Percentiles rank a stretch among this genome's conserved stretches.
Conservation (phyloP, 2,888 invertebrate genomes). For the Drosophila paucipuncta region DNA sequence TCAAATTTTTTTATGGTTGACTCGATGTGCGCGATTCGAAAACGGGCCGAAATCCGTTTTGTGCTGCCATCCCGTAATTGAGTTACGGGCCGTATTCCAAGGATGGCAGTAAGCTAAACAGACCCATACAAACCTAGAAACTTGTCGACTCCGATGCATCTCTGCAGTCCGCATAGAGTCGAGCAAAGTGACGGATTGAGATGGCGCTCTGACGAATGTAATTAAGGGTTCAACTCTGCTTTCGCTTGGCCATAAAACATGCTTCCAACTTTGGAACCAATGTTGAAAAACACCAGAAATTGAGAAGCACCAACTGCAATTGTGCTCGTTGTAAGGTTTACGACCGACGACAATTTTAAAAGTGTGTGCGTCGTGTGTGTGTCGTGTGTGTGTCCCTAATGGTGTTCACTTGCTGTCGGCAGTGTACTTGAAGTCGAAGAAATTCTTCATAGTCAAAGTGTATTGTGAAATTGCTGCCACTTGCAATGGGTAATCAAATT, state of each 20-base stretch:
- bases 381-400: conserved; percentile 21
- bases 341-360: conserved; percentile 28
- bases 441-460: conserved; percentile 18
- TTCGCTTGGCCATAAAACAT: conserved; percentile 56
- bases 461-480: conserved; percentile 21
- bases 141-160: conserved; percentile 35
- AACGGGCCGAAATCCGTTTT: conserved; percentile 53
- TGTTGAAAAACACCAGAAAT: conserved; percentile 42
- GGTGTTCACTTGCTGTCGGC: conserved; percentile 33
- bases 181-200: conserved; percentile 51
- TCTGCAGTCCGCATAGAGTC: conserved; percentile 22
- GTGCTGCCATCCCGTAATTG: conserved; percentile 64
- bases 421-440: conserved; percentile 1
- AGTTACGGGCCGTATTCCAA: conserved; percentile 57
- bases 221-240: conserved; percentile 47
- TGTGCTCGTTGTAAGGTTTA: conserved; percentile 63
- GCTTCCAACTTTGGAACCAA: conserved; percentile 39
- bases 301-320: conserved; percentile 58
- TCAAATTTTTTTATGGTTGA: conserved; percentile 68
- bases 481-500: conserved; percentile 48
- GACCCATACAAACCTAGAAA: conserved; percentile 12
- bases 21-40: conserved; percentile 41
- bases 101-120: conserved; percentile 20
- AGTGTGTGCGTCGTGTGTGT: neutral
- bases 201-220: conserved; percentile 40